Percentiles rank a stretch among this genome's conserved stretches.
Conservation (phyloP, 2,888 invertebrate genomes). For the Erpobdella octoculata region DNA sequence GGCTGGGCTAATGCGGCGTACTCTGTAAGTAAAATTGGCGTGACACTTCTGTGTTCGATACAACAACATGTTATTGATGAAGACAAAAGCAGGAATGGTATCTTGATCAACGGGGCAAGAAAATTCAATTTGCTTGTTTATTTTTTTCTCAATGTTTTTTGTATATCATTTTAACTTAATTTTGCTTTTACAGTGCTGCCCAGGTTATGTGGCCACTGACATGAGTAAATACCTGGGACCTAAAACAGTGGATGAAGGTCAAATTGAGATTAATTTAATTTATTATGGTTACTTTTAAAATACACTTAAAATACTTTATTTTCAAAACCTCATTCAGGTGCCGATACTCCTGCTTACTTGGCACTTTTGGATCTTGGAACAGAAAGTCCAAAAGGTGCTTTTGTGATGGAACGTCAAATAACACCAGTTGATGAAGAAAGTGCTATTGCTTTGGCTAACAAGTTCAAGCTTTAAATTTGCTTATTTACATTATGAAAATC, state of each 20-base stretch:
- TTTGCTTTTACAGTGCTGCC: slow-evolving; percentile 52
- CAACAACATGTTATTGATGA: slow-evolving; percentile 61
- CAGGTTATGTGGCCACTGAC: slow-evolving; percentile 71
- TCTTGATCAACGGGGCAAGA: slow-evolving; percentile 61
- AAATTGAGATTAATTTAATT: slow-evolving; percentile 23
- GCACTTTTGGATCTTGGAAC: slow-evolving; percentile 39
- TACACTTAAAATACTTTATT: not conserved
- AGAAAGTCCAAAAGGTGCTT: slow-evolving; percentile 37
- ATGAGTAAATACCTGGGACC: slow-evolving; percentile 64
- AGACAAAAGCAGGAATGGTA: slow-evolving; percentile 55
- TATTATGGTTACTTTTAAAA: not conserved
- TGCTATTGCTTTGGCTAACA: no score
- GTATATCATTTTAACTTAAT: not conserved
- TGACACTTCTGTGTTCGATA: slow-evolving; percentile 63
- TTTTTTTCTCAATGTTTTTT: not conserved
- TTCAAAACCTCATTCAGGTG: slow-evolving; percentile 38
- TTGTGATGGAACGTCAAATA: slow-evolving; percentile 31
- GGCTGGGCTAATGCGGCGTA: slow-evolving; percentile 65
- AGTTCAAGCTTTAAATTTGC: no score
- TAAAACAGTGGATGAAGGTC: slow-evolving; percentile 52
- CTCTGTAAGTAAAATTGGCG: slow-evolving; percentile 66
- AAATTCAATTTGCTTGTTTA: not conserved
- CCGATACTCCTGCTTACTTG: slow-evolving; percentile 40
- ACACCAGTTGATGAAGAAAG: slow-evolving; percentile 3
- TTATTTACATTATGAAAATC: no score